Conservation (phyloP, 2,113 vertebrate species). For the Ammodytes marinus region DNA sequence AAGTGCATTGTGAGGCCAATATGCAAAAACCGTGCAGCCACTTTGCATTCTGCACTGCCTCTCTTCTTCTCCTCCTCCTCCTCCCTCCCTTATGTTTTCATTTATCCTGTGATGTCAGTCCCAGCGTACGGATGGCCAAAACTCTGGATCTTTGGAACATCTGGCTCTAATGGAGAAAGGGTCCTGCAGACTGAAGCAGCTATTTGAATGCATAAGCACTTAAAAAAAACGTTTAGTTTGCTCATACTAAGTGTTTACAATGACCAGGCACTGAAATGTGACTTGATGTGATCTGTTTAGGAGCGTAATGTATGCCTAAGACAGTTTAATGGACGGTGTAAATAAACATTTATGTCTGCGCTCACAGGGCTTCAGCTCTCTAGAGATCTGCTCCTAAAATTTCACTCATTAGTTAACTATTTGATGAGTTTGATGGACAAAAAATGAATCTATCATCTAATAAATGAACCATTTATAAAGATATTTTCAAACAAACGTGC, state of each 20-base stretch:
- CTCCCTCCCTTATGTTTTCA: slow-evolving; percentile 62
- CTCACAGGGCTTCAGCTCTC: background rate
- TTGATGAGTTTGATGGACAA: background rate
- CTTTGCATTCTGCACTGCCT: slow-evolving; percentile 34
- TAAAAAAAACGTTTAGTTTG: background rate
- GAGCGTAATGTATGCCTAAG: slow-evolving; percentile 16
- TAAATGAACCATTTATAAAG: background rate
- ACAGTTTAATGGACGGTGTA: slow-evolving; percentile 27
- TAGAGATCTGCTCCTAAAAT: background rate
- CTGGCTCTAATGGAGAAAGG: slow-evolving; percentile 85
- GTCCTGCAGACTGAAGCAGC: slow-evolving; percentile 62
- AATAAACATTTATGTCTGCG: slow-evolving; percentile 19
- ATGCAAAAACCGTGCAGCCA: slow-evolving; percentile 7
- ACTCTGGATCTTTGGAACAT: slow-evolving; percentile 79
- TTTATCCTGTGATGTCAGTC: slow-evolving; percentile 70
- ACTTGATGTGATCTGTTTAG: slow-evolving; percentile 12
- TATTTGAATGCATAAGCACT: background rate
- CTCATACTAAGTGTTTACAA: background rate
- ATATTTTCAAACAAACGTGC: background rate
- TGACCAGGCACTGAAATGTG: background rate
- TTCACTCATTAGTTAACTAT: background rate
- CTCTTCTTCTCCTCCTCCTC: slow-evolving; percentile 8
- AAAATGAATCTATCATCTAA: background rate
- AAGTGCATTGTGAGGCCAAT: slow-evolving; percentile 16
- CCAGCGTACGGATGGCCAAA: slow-evolving; percentile 57